These are phyloP conservation scores for Caenorhabditis elegans DNA, from an alignment of 1,140 invertebrate genomes.

Conservation along the genomic window WBcel235 BX284603.4:6796501-6797000, in stretches of 20 bases:
- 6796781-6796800: not conserved
- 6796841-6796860: not conserved
- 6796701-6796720: not conserved
- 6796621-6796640: not conserved
- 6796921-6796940: not conserved
- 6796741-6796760: not conserved
- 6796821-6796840: conserved; percentile 9
- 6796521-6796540: not conserved
- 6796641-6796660: not conserved
- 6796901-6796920: not conserved
- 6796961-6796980: not conserved
- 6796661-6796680: not conserved
- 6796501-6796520: not conserved
- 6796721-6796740: not conserved
- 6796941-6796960: not conserved
- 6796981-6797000: not conserved
- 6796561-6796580: not conserved
- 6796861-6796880: conserved; percentile 2
- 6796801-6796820: not conserved
- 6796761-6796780: not conserved
- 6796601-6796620: not conserved
- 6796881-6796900: not conserved
- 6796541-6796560: not conserved
- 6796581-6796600: not conserved
- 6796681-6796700: not conserved